Base-by-base conservation (phyloP, 2,113 vertebrate species). In the Corapipo altera region DNA sequence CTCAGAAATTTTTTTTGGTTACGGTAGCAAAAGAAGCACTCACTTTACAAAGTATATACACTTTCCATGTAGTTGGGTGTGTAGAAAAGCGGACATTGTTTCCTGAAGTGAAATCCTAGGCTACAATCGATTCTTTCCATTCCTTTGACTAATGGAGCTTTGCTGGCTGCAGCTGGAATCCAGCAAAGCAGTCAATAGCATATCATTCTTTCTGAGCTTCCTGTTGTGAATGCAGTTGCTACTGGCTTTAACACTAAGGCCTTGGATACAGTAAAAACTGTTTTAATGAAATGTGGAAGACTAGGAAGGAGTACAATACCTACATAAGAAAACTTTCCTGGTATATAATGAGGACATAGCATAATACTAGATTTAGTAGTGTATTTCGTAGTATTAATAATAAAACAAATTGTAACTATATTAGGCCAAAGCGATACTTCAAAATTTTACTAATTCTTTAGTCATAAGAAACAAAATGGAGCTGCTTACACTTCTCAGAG, bases 141-240 rank as follows among this genome's bases (percentile, higher is more conserved):
- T 76, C 62, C 65, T 93, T 95, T 96, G 80, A 67, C 86, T 96
- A 95, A 95, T 58, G 66, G 92, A 94, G 62, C 70, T 96, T 93
- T 81, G 51, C 89, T 67, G 43, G 58, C 85, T 97, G 67, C 55
- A 92, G 70, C 54, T 95, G 85, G 91, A 97, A 97, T 94, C 65
- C 88, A 95, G 85, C 65, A 78, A 78, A 74, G 65, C n/a, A 67
- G 75, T 95, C 96, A 95, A 91, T 46, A 96, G 84, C 69, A 94
- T 94, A 94, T 96, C 76, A 84, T 73, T 93, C 80, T 94, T 93
- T 90, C 76, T 78, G 69, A 98, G 87, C 61, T 81, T 92, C 85
- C 87, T 65, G 59, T 87, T 72, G 81, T 88, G 76, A 95, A 96
- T 72, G 73, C 20, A 39, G 46, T 74, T 96, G 79, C 73, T 95